Base-by-base conservation (phyloP, 2,797 vertebrate genomes). In the Malurus leucopterus region DNA sequence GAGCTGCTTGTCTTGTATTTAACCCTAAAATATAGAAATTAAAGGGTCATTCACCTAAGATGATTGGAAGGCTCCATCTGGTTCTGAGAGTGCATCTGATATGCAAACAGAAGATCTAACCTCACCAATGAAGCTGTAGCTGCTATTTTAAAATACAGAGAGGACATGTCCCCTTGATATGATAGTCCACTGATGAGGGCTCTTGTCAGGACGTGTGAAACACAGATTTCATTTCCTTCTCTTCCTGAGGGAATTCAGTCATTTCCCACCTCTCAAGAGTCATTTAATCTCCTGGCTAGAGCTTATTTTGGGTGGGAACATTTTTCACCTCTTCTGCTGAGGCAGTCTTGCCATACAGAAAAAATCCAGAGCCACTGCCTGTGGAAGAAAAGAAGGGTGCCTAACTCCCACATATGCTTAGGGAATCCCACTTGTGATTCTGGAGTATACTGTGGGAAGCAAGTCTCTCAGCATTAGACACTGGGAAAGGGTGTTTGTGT, bases 251-350 rank as follows among this genome's bases (percentile, higher is more conserved):
- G 90, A 93, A 72, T 93, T 79, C 80, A 73, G 32, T 70, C 71
- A 78, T 86, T 93, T 88, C 74, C 90, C 64, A 82, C 64, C 49
- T 94, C 88, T 89, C 26, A 10, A 89, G 89, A 89, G 85, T 36
- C 49, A 84, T 72, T 93, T 81, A 86, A 72, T 89, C 89, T 94
- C 73, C 73, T 75, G 63, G 44, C n/a, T 65, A 81, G 76, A 89
- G 38, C 34, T 92, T 93, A 83, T 93, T 94, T 94, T 84, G 76
- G 83, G 77, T 89, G 83, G 89, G 73, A 94, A 91, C 73, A 88
- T 89, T 92, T 76, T 78, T 93, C 77, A 91, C 92, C 83, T 93
- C 89, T 92, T 93, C 89, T 62, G 36, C 67, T 88, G 59, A 89
- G 81, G 63, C 26, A 67, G 23, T 32, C n/a, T 29, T 69, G 59